Base-by-base conservation (phyloP, 1,140 invertebrate species). In the Apis laboriosa region DNA sequence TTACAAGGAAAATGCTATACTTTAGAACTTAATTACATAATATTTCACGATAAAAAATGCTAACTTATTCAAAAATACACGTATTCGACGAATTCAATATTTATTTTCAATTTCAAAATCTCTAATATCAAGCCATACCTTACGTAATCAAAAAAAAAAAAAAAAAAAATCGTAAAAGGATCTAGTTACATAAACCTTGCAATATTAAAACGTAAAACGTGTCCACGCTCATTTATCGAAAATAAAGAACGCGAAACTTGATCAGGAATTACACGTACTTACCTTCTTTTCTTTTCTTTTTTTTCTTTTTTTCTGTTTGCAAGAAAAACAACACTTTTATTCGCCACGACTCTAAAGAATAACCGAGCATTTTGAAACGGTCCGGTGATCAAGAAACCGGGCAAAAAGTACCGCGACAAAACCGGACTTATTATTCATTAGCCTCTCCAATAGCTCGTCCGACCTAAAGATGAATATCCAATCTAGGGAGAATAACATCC, bases 361-460 rank as follows among this genome's bases (percentile, higher is more conserved):
- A 56, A 58, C 19, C 28, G 9, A n/a, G 5, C 19, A 49, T 2
- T n/a, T 73, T 34, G 72, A 74, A 60, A 74, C 72, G 72, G 19
- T 74, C n/a, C 55, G 72, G 19, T 60, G 72, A 43, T 12, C 72
- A 60, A 49, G 34, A 58, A 74, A 58, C 72, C 28, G 53, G 17
- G 8, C 70, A 56, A 72, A 19, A 72, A 43, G 53, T 19, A 58
- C 9, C 28, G 49, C 15, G 72, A 74, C 56, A 60, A 74, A 43
- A 60, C 21, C 12, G 60, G 72, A 60, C 34, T 43, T 60, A 74
- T 74, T 74, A 74, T 19, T 74, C 60, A 58, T 43, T 74, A 74
- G 17, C 17, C 72, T 56, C 12, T 28, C 21, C 34, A 43, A n/a
- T 15, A 43, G n/a, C n/a, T 15, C 55, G 72, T 34, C 34, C 60